Base-by-base conservation (phyloP, 2,797 vertebrate genomes). In the Hirundo rustica region DNA sequence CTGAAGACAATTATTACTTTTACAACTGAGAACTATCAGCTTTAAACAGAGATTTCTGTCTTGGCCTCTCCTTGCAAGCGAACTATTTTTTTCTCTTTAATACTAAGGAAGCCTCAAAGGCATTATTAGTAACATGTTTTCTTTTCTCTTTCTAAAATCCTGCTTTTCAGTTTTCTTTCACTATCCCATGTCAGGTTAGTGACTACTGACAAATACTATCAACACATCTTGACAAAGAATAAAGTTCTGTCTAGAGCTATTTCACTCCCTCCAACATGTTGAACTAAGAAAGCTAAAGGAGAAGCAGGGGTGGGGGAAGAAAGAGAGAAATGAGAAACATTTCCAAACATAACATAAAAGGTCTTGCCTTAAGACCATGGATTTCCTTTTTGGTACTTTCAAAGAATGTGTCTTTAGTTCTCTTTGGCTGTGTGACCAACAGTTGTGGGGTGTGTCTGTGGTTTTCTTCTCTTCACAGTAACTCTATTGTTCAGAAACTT, bases 341-440 rank as follows among this genome's bases (percentile, higher is more conserved):
- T 96, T 98, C 98, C 98, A 98, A 98, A 95, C 95, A 97, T 97
- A 98, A 98, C 98, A 98, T 98, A 96, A 96, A 97, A 97, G 97
- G 97, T 98, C 98, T 98, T 95, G 97, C 97, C 98, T 97, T 96
- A 98, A 98, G 97, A 98, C 97, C 97, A 96, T 98, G 97, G 97
- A 98, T 97, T 98, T 98, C 98, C 98, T 98, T 97, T 98, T 96
- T 97, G 97, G 97, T 97, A 97, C 97, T 98, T 98, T 97, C 97
- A 98, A 98, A 98, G 98, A 98, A 98, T 97, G 97, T 60, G 89
- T 97, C 98, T 97, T 98, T 97, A 97, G 97, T 98, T 97, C 97
- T 96, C 48, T 93, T 97, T 98, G 98, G 98, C 97, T 89, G 92
- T 96, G 96, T 97, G 96, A 97, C 97, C 97, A 96, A 90, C 96